Conservation (phyloP, 2,113 vertebrate species). For the Neopipo cinnamomea region DNA sequence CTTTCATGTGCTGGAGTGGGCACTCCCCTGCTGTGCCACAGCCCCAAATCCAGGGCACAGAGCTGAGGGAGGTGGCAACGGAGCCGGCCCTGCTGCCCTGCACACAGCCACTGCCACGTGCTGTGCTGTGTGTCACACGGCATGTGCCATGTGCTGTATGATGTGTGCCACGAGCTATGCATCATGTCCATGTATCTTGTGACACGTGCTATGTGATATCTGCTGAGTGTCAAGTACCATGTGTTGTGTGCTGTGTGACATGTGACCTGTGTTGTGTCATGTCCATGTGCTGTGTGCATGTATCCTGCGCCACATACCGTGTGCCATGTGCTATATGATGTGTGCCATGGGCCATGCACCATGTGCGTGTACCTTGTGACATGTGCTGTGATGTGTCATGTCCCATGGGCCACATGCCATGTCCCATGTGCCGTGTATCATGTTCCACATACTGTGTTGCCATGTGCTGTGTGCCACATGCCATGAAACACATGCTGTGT, state of each 20-base stretch:
- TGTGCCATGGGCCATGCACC: too few relatives aligned
- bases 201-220: accelerated
- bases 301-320: accelerated
- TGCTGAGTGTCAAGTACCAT: too few relatives aligned
- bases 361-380: background rate
- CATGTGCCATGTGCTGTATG: background rate
- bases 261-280: accelerated
- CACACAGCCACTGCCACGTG: background rate
- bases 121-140: background rate
- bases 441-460: background rate
- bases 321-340: background rate
- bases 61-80: background rate
- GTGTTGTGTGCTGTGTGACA: background rate
- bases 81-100: background rate
- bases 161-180: background rate
- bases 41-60: background rate
- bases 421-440: background rate
- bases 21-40: background rate
- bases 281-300: accelerated
- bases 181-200: too few relatives aligned
- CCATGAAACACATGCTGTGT: accelerated
- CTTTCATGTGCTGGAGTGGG: background rate
- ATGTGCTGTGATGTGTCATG: accelerated
- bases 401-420: background rate
- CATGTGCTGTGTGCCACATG: accelerated